Base-by-base conservation (phyloP, 2,113 vertebrate species). In the Todiramphus saurophagus region DNA sequence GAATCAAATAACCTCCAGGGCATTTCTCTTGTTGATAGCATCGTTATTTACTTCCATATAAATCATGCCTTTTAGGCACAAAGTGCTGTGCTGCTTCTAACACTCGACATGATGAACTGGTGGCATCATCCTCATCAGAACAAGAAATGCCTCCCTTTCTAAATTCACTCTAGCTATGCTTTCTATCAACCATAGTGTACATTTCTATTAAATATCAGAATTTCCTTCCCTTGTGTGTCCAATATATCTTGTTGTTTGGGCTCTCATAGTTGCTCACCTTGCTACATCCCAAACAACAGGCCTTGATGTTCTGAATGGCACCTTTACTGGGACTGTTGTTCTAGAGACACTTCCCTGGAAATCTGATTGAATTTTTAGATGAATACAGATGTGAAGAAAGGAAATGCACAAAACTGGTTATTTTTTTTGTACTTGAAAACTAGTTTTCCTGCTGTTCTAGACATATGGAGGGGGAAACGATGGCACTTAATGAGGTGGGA, bases 401-500 rank as follows among this genome's bases (percentile, higher is more conserved):
- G 35, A 95, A 96, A 84, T 13, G 16, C 60, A 79, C 35, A 82
- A 84, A 94, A 44, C 33, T 70, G n/a, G 86, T 94, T 81, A 58
- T 95, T 87, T 51, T 51, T 50, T 93, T 95, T 70, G 72, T 89
- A 33, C 87, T 92, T 92, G 83, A 96, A 94, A 93, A 91, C 51
- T 89, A 94, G 76, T 79, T 91, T 92, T 95, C 88, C 83, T 87
- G 83, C 80, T 97, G 90, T 82, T 95, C 66, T 72, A 89, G 66
- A 68, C 83, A 97, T 90, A 95, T 91, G 86, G 92, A 92, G 44
- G 79, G 18, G 41, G 94, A 94, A 93, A 83, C 88, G 77, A 83
- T 56, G 67, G 60, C 83, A 92, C n/a, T 89, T 96, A 95, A 95
- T 94, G 92, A 96, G 86, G 64, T 87, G 89, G 86, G 90, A 96